phyloP scores from a whole-genome alignment of 2,888 invertebrate species.

The Cetonia aurata region DNA sequence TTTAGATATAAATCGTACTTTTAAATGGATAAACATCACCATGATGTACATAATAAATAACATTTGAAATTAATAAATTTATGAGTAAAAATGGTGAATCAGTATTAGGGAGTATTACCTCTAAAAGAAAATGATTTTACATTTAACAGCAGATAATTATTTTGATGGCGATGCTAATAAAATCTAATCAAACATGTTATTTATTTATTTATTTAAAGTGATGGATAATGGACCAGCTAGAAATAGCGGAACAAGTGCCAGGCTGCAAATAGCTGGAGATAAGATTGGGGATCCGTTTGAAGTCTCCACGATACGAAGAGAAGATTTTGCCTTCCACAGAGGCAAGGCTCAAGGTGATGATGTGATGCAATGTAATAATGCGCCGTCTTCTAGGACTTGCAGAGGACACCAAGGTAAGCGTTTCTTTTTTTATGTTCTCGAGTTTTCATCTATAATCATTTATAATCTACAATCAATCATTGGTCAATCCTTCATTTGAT shows the following conservation, averaged over 20 bases:
- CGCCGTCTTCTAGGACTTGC: conserved; percentile 75
- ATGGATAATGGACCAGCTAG: conserved; percentile 84
- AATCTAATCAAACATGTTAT: background rate
- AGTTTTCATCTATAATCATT: no score
- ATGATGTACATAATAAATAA: background rate
- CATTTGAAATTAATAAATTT: no score
- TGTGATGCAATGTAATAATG: conserved; percentile 81
- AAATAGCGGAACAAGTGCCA: conserved; percentile 70
- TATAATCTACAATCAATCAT: no score
- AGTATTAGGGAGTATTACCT: no score
- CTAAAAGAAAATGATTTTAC: no score
- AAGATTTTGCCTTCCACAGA: conserved; percentile 77
- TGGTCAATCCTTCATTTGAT: no score
- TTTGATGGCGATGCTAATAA: background rate
- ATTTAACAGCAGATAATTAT: no score
- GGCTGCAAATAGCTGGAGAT: conserved; percentile 78
- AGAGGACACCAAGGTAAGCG: conserved; percentile 81
- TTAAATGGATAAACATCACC: background rate
- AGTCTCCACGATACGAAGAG: conserved; percentile 80
- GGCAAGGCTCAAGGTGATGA: conserved; percentile 87
- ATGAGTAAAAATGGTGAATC: no score
- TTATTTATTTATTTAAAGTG: conserved; percentile 60
- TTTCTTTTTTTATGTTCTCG: no score
- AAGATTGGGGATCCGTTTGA: conserved; percentile 85
- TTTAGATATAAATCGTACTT: background rate